Conservation (phyloP, 2,113 vertebrate genomes). For the Mohoua ochrocephala region DNA sequence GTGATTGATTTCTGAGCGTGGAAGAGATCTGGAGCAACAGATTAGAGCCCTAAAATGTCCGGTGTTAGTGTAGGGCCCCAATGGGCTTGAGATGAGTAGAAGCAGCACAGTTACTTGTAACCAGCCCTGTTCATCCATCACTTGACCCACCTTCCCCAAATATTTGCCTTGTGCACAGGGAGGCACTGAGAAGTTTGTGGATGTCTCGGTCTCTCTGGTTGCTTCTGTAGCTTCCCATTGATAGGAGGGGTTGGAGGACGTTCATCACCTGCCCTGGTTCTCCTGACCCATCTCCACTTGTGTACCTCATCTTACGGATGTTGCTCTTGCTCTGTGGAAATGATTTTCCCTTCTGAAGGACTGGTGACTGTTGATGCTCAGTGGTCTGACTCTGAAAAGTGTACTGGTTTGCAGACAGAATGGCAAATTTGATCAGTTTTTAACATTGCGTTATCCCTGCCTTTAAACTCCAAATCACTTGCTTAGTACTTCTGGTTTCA, state of each 20-base stretch:
- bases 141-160: neutral
- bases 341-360: neutral
- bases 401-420: neutral
- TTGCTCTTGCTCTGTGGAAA: neutral
- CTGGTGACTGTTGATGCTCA: neutral
- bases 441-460: neutral
- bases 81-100: neutral
- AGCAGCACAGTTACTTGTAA: neutral
- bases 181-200: neutral
- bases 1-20: slow-evolving; percentile 1
- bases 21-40: neutral
- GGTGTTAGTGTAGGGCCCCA: rapidly evolving
- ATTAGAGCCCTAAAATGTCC: neutral
- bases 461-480: neutral
- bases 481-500: neutral
- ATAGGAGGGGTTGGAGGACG: neutral
- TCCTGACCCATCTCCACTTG: neutral
- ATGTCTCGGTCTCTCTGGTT: neutral
- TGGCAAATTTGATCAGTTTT: neutral
- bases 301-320: neutral
- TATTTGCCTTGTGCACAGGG: neutral
- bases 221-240: neutral
- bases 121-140: neutral
- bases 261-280: neutral
- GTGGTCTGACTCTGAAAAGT: neutral